Evolutionary conservation across 2,888 invertebrate genomes (phyloP), one percentile per base, ranked within the genome.

Genomic region (Morpho deidamia): DNA sequence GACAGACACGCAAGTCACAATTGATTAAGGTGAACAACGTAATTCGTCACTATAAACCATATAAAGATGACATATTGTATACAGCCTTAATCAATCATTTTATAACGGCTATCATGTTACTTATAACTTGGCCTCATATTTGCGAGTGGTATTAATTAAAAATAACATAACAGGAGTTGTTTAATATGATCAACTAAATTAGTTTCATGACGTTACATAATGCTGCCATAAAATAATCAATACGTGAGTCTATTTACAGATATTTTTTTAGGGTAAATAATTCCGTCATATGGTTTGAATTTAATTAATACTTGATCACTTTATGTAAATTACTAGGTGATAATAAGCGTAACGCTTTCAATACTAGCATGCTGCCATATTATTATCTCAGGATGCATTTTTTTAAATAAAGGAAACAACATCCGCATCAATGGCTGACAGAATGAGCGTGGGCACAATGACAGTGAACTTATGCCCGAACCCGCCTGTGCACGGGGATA

Each of bases 401-500:
- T 40, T 39, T 37, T 12, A 55, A n/a, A 46, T 11, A 51, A 35
- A 41, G 33, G 35, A 50, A 48, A 11, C 39, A 51, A 51, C 42
- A 54, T 51, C 45, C 44, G 43, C 47, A 44, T 51, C 53, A 53
- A 38, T 40, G 50, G 35, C 32, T 43, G 53, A 51, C 48, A 35
- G 42, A 47, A 11, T 41, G 11, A n/a, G 56, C 53, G 62, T 58
- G 53, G 54, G 59, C 46, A 51, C 39, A 53, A 42, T 53, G 61
- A 53, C 58, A 59, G 46, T 57, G 60, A 61, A 64, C 60, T 62
- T 60, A 56, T 41, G 49, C 43, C 40, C 55, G 55, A 54, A 41
- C 45, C 54, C 41, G 51, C 51, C 55, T 48, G 38, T 47, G 60
- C 54, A 58, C 61, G 71, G 78, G 80, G 78, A 79, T 74, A 74